Conservation (phyloP, 2,888 invertebrate genomes). For the Diplolepis rosae region DNA sequence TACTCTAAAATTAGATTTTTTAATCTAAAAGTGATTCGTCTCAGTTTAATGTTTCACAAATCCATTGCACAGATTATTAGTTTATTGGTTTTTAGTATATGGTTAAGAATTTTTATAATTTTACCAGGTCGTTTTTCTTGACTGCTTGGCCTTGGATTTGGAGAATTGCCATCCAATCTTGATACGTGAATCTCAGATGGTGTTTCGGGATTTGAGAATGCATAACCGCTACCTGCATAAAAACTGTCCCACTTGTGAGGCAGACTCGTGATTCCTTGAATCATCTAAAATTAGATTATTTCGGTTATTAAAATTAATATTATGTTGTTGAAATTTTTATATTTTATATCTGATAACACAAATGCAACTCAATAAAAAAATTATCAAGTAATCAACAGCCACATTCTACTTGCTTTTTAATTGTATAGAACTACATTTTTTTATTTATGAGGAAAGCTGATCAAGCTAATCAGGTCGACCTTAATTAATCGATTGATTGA, state of each 20-base stretch:
- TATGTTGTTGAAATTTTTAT: too few relatives aligned
- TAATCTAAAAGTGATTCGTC: too few relatives aligned
- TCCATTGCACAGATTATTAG: too few relatives aligned
- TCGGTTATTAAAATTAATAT: background rate
- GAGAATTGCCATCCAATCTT: too few relatives aligned
- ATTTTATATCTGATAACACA: too few relatives aligned
- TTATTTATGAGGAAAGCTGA: background rate
- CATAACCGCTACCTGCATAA: background rate
- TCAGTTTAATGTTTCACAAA: too few relatives aligned
- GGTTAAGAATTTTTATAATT: background rate
- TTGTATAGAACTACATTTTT: background rate
- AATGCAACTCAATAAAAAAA: background rate
- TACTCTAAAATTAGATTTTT: too few relatives aligned
- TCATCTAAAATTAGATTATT: background rate
- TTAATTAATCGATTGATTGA: background rate
- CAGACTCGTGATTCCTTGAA: background rate
- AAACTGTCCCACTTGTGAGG: background rate
- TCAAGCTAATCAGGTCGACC: background rate
- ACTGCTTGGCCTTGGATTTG: background rate
- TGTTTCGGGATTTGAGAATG: background rate
- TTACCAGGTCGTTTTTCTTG: background rate
- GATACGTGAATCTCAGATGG: background rate
- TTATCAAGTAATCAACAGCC: background rate
- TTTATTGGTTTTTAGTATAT: too few relatives aligned
- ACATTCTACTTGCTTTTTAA: background rate